Evolutionary conservation across 2,888 invertebrate species (phyloP).

Genomic region (Erannis defoliaria): DNA sequence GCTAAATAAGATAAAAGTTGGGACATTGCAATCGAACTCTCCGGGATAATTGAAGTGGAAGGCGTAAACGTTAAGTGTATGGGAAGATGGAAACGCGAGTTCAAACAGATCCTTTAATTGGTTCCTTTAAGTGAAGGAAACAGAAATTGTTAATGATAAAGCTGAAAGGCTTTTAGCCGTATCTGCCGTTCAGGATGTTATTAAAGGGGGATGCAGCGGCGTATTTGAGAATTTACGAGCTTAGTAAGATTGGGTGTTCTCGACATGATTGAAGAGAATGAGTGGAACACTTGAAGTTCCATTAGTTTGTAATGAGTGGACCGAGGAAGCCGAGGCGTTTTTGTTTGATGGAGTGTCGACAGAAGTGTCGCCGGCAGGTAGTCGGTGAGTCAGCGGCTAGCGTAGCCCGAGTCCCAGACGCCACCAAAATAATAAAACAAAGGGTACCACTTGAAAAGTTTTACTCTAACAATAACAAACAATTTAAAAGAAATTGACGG

Average conservation of each 20-base stretch:
- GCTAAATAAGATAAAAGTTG: conserved; percentile 67
- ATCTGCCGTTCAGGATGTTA: conserved; percentile 49
- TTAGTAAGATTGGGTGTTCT: conserved; percentile 56
- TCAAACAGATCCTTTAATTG: conserved; percentile 58
- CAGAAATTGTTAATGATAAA: conserved; percentile 53
- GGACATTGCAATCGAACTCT: conserved; percentile 61
- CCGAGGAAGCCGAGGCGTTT: conserved; percentile 71
- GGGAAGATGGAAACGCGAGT: conserved; percentile 43
- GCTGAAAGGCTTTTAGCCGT: conserved; percentile 58
- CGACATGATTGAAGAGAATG: conserved; percentile 65
- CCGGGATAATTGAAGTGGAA: conserved; percentile 64
- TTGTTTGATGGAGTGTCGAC: conserved; percentile 72
- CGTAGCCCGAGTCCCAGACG: conserved; percentile 49
- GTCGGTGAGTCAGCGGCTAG: conserved; percentile 73
- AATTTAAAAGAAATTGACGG: conserved; percentile 40
- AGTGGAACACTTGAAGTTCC: conserved; percentile 69
- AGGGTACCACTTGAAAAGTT: conserved; percentile 25
- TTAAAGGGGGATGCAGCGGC: conserved; percentile 48
- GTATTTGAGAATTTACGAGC: conserved; percentile 57
- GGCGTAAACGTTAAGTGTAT: conserved; percentile 47
- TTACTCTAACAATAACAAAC: conserved; percentile 32
- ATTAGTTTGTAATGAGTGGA: conserved; percentile 77
- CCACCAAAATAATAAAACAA: conserved; percentile 51
- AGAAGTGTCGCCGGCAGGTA: conserved; percentile 77
- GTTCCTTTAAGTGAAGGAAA: conserved; percentile 45